phyloP scores from a whole-genome alignment of 2,797 vertebrate genomes.

The Natrix natrix region DNA sequence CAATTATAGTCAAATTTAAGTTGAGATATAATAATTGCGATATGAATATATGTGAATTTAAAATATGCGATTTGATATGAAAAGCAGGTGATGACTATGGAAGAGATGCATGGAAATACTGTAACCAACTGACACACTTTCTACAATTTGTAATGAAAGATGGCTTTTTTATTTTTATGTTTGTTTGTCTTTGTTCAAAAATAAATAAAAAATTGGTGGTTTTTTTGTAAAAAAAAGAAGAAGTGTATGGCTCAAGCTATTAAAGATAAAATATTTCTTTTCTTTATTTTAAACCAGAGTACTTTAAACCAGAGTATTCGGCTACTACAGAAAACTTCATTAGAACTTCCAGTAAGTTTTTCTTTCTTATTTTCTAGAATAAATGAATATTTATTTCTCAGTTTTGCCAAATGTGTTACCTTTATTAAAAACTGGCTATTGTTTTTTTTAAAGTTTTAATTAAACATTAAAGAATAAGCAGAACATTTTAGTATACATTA shows the following conservation, averaged over 20 bases:
- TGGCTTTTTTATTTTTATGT: too few species aligned
- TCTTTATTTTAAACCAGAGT: constrained; percentile 68
- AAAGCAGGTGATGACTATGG: too few species aligned
- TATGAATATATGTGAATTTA: too few species aligned
- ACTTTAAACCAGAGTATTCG: constrained; percentile 82
- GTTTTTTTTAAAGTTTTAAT: not conserved
- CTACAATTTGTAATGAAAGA: too few species aligned
- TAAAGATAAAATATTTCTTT: not conserved
- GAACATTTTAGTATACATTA: not conserved
- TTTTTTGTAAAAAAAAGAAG: too few species aligned
- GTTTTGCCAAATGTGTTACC: not conserved
- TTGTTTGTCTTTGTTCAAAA: too few species aligned
- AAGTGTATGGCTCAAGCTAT: not conserved
- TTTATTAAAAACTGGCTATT: not conserved
- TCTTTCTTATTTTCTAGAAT: not conserved
- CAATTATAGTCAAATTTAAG: too few species aligned
- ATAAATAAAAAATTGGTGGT: too few species aligned
- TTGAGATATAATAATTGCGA: too few species aligned
- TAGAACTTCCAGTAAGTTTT: constrained; percentile 79
- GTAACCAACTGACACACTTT: too few species aligned
- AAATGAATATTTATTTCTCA: not conserved
- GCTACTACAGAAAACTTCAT: constrained; percentile 78
- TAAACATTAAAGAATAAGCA: not conserved
- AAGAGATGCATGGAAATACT: too few species aligned
- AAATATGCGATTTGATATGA: too few species aligned